Percentiles rank a stretch among this genome's conserved stretches.
Conservation (phyloP, 2,888 invertebrate species). For the Conistra vaccinii region DNA sequence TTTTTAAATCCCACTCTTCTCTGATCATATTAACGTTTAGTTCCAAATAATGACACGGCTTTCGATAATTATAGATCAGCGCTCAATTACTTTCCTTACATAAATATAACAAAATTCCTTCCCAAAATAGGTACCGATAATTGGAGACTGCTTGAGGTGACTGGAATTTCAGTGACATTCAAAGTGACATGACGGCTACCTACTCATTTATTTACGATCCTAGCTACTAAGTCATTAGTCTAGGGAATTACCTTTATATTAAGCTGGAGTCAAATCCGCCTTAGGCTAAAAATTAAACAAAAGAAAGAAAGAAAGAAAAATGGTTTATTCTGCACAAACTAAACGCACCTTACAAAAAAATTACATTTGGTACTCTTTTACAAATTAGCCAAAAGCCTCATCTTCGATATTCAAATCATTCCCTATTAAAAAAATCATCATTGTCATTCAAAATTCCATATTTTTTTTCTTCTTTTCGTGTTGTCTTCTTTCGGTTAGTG, state of each 20-base stretch:
- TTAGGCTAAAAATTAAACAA: background rate
- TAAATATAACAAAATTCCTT: background rate
- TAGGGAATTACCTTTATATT: background rate
- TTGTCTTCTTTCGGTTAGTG: too few relatives aligned
- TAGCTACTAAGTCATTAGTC: slow-evolving; percentile 13
- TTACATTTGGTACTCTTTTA: too few relatives aligned
- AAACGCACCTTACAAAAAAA: too few relatives aligned
- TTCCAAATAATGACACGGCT: background rate
- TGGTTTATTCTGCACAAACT: too few relatives aligned
- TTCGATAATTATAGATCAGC: slow-evolving; percentile 7
- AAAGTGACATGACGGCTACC: slow-evolving; percentile 11
- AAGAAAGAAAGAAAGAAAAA: too few relatives aligned
- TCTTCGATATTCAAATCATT: too few relatives aligned
- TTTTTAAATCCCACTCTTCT: background rate
- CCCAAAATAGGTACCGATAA: background rate
- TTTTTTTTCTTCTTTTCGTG: too few relatives aligned
- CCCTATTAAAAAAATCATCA: too few relatives aligned
- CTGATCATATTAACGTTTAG: background rate
- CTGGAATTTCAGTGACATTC: slow-evolving; percentile 34
- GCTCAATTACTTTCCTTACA: slow-evolving; percentile 12
- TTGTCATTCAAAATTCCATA: too few relatives aligned
- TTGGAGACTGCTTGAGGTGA: slow-evolving; percentile 8
- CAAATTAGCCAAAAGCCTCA: too few relatives aligned
- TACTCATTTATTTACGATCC: slow-evolving; percentile 39
- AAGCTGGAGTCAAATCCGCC: background rate